Evolutionary conservation across 2,888 invertebrate genomes (phyloP), one percentile per base, ranked within the genome.

Genomic region (Volucella inanis): DNA sequence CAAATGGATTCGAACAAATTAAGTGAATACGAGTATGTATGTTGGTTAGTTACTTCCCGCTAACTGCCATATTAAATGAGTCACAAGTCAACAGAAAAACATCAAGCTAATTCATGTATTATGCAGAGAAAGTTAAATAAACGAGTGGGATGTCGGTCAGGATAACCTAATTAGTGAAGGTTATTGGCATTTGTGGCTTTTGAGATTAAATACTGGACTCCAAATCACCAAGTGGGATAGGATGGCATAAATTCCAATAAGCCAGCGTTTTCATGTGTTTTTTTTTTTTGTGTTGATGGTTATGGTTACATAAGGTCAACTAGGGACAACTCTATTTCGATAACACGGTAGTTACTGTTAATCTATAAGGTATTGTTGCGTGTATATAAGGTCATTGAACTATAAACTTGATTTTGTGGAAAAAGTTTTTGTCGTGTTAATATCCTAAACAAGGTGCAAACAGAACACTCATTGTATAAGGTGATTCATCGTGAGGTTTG

Each of bases 101-200:
- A 22, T 22, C 18, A 22, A 22, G 18, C 18, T 18, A 18, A 67
- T 77, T 72, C 82, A 77, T 77, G 54, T 57, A 61, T 82, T 71
- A 72, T 82, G 59, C 65, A 76, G 22, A 39, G 62, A 47, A 57
- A 8, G 41, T 12, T 62, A 57, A 57, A 57, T 54, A 31, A 61
- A 65, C 62, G 22, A 67, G 52, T 49, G 31, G 47, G n/a, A 82
- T 61, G 71, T 72, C 54, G 67, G 71, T 72, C 67, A 77, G 72
- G 77, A 72, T 39, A 45, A 82, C 67, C 54, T 65, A 82, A 71
- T 82, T 82, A 77, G 65, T 50, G 39, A 14, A 39, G 55, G 45
- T 72, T 62, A 31, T 6, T 31, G 4, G 31, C 6, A 31, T 31
- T 31, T 31, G 31, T 31, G 31, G 31, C 1, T 31, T 31, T 3